Percentiles rank a stretch among this genome's conserved stretches.
Evolutionary conservation across 2,113 vertebrate species (phyloP).

Genomic region (Plectropomus leopardus): DNA sequence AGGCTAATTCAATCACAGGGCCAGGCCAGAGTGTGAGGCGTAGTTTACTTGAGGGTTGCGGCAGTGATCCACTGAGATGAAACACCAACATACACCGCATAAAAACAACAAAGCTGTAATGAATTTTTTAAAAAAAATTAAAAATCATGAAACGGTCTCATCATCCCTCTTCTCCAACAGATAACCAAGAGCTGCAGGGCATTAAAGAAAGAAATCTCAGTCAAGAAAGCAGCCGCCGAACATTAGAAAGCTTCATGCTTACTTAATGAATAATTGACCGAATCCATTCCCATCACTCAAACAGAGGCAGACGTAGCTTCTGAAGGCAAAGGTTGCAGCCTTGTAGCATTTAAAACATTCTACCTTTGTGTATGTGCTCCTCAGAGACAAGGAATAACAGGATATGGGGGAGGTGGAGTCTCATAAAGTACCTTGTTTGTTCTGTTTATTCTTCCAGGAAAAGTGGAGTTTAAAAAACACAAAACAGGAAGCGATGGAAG

Average conservation of each 20-base stretch:
- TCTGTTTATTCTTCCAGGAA: slow-evolving; percentile 14
- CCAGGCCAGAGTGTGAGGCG: slow-evolving; percentile 45
- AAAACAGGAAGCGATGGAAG: slow-evolving; percentile 27
- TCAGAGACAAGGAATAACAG: slow-evolving; percentile 19
- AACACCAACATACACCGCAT: slow-evolving; percentile 48
- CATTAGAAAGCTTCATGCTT: slow-evolving; percentile 74
- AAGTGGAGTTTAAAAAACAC: neutral
- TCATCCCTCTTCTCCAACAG: slow-evolving; percentile 60
- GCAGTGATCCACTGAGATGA: slow-evolving; percentile 67
- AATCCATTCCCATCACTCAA: slow-evolving; percentile 73
- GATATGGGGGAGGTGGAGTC: neutral
- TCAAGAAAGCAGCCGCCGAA: slow-evolving; percentile 51
- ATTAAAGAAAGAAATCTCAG: slow-evolving; percentile 32
- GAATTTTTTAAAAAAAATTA: slow-evolving; percentile 37
- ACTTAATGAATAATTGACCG: slow-evolving; percentile 80
- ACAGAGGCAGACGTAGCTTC: slow-evolving; percentile 39
- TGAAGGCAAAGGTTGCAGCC: slow-evolving; percentile 60
- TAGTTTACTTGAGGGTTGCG: slow-evolving; percentile 62
- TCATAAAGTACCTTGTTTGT: slow-evolving; percentile 14
- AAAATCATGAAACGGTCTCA: slow-evolving; percentile 60
- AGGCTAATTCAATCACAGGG: slow-evolving; percentile 69
- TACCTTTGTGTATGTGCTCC: slow-evolving; percentile 20
- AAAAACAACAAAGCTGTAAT: slow-evolving; percentile 67
- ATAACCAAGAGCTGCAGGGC: slow-evolving; percentile 70
- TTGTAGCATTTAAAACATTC: slow-evolving; percentile 40